A percentile compares a stretch with the other conserved stretches of the same genome.
phyloP scores from a whole-genome alignment of 2,113 vertebrate genomes.

The Percopsis transmontana region DNA sequence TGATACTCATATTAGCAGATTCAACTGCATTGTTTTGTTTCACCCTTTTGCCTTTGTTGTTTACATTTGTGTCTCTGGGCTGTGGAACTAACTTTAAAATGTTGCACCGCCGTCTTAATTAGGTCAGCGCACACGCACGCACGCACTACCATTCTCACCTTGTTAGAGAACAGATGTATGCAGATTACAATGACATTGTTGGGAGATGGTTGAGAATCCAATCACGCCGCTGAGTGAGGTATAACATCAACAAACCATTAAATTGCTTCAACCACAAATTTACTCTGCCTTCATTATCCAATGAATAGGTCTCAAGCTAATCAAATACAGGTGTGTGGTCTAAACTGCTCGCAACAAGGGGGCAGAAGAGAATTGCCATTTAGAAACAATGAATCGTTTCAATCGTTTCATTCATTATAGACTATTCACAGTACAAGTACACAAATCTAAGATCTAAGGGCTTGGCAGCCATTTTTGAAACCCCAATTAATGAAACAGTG shows the following conservation, averaged over 20 bases:
- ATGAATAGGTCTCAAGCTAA: not conserved
- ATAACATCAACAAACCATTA: constrained; percentile 7
- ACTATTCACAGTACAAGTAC: not conserved
- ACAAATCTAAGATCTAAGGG: not conserved
- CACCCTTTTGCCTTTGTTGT: not conserved
- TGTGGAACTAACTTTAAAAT: not conserved
- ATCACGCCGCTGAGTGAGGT: not conserved
- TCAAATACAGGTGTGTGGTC: constrained; percentile 1
- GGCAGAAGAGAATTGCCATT: not conserved
- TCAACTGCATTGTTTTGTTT: not conserved
- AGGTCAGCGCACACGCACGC: not conserved
- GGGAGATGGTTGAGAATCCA: constrained; percentile 2
- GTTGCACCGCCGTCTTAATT: not conserved
- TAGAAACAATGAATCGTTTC: not conserved
- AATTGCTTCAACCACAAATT: not conserved
- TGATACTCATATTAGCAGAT: not conserved
- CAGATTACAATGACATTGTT: constrained; percentile 1
- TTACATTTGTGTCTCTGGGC: not conserved
- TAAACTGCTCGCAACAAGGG: not conserved
- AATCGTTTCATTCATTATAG: not conserved
- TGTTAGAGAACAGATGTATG: not conserved
- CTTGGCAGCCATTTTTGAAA: constrained; percentile 3
- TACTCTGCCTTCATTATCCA: constrained; percentile 13
- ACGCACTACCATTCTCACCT: constrained; percentile 4
- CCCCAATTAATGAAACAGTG: constrained; percentile 26